Evolutionary conservation across 2,797 vertebrate genomes (phyloP).

Genomic region (Fistularia tabacaria): DNA sequence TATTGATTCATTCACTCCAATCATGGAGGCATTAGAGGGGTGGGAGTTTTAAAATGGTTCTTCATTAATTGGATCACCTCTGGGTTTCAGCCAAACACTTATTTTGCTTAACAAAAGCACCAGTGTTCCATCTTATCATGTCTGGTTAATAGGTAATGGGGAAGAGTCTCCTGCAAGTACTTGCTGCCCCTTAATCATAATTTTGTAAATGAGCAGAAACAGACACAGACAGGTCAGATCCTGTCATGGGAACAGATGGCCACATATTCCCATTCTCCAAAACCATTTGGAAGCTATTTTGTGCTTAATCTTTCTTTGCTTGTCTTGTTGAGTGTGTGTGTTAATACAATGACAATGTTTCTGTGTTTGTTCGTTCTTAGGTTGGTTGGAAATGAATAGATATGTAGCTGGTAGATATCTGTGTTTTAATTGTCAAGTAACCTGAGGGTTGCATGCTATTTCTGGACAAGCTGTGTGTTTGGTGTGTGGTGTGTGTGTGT

Average conservation of each 20-base stretch:
- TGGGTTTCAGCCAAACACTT: constrained; percentile 5
- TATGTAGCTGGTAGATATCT: constrained; percentile 6
- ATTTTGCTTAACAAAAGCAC: constrained; percentile 21
- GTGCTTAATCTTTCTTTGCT: constrained; percentile 7
- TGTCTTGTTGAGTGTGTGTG: constrained; percentile 26
- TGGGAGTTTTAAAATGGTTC: constrained; percentile 19
- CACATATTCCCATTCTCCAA: constrained; percentile 4
- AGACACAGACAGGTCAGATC: constrained; percentile 33
- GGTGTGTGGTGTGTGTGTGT: too few species aligned
- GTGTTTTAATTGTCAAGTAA: constrained; percentile 8
- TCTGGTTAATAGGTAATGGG: constrained; percentile 29
- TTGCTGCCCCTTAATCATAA: constrained; percentile 26
- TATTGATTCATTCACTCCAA: constrained; percentile 51
- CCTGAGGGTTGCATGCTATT: background rate
- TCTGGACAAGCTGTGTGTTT: too few species aligned
- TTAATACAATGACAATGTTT: constrained; percentile 20
- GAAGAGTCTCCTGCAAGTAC: constrained; percentile 16
- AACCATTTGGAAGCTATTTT: constrained; percentile 37
- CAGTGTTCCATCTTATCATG: constrained; percentile 48
- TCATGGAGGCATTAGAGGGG: constrained; percentile 28
- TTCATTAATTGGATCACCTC: constrained; percentile 33
- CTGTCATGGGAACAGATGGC: constrained; percentile 31
- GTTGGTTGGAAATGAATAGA: constrained; percentile 5
- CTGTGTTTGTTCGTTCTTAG: background rate
- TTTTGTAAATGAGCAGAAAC: constrained; percentile 32